A percentile compares a stretch with the other conserved stretches of the same genome.
phyloP scores from a whole-genome alignment of 2,113 vertebrate species.

The Xiphias gladius region DNA sequence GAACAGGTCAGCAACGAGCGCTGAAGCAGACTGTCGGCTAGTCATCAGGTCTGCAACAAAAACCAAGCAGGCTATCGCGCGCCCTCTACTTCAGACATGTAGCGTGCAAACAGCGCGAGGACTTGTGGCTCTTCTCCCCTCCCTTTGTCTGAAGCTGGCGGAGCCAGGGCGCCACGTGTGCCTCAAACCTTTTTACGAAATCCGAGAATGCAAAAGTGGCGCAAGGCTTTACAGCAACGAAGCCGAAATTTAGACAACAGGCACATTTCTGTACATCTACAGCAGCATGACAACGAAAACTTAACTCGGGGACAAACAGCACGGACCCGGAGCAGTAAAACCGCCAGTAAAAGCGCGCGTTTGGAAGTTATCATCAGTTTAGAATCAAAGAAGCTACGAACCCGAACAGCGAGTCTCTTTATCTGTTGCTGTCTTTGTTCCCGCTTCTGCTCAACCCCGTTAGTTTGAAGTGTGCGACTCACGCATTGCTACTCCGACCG shows the following conservation, averaged over 20 bases:
- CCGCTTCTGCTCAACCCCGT: conserved; percentile 65
- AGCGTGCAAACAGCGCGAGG: conserved; percentile 26
- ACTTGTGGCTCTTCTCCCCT: conserved; percentile 31
- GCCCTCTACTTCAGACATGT: background rate
- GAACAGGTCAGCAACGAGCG: background rate
- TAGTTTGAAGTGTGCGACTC: conserved; percentile 73
- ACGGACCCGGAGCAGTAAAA: conserved; percentile 42
- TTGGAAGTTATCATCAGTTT: conserved; percentile 34
- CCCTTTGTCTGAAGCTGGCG: conserved; percentile 43
- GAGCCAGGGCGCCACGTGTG: conserved; percentile 19
- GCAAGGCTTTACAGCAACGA: background rate
- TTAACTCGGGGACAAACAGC: conserved; percentile 30
- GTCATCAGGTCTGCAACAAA: conserved; percentile 1
- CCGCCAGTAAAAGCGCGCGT: background rate
- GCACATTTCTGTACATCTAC: background rate
- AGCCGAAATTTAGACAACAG: background rate
- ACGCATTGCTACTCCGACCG: conserved; percentile 71
- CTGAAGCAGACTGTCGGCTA: background rate
- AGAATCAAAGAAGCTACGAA: conserved; percentile 75
- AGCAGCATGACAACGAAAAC: conserved; percentile 8
- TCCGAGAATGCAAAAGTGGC: conserved; percentile 20
- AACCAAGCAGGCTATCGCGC: background rate
- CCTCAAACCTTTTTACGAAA: too few species aligned
- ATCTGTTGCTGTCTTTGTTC: conserved; percentile 74
- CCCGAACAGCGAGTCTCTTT: conserved; percentile 71